Conservation (phyloP, 2,797 vertebrate genomes). For the Myoxocephalus aenaeus region DNA sequence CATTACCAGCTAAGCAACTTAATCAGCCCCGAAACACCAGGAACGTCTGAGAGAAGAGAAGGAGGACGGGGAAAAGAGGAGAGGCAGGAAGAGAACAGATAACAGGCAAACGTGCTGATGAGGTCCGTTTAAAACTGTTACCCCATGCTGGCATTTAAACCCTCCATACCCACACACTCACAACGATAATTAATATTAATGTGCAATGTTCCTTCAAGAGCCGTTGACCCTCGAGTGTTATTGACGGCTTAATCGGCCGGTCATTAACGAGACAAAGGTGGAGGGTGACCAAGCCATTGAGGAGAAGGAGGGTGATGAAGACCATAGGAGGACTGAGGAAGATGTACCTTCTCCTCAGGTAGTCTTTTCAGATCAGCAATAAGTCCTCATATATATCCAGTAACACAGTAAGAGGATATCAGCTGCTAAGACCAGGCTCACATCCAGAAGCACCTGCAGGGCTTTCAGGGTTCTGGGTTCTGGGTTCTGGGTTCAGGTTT, state of each 20-base stretch:
- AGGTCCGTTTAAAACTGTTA: slow-evolving; percentile 67
- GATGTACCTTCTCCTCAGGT: slow-evolving; percentile 18
- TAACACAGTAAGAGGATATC: not conserved
- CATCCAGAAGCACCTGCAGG: not conserved
- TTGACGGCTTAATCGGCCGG: slow-evolving; percentile 58
- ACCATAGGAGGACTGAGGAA: not conserved
- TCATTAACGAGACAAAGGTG: slow-evolving; percentile 60
- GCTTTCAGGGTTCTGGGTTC: slow-evolving; percentile 10
- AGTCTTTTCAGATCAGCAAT: slow-evolving; percentile 24
- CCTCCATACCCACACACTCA: slow-evolving; percentile 48
- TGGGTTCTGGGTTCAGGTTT: no score
- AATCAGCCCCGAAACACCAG: slow-evolving; percentile 71
- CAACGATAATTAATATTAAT: slow-evolving; percentile 67
- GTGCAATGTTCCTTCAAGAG: slow-evolving; percentile 63
- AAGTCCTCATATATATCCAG: not conserved
- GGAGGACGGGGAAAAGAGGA: slow-evolving; percentile 8
- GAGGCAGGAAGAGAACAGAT: slow-evolving; percentile 3
- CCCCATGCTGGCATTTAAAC: slow-evolving; percentile 77
- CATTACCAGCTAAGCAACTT: slow-evolving; percentile 78
- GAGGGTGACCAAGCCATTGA: slow-evolving; percentile 30
- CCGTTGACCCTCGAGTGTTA: slow-evolving; percentile 55
- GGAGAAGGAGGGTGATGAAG: not conserved
- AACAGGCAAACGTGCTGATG: slow-evolving; percentile 52
- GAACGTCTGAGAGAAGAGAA: slow-evolving; percentile 29
- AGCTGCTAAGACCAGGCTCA: not conserved